Evolutionary conservation across 2,113 vertebrate species (phyloP), one percentile per base, ranked within the genome.

Genomic region (Hippopotamus amphibius): DNA sequence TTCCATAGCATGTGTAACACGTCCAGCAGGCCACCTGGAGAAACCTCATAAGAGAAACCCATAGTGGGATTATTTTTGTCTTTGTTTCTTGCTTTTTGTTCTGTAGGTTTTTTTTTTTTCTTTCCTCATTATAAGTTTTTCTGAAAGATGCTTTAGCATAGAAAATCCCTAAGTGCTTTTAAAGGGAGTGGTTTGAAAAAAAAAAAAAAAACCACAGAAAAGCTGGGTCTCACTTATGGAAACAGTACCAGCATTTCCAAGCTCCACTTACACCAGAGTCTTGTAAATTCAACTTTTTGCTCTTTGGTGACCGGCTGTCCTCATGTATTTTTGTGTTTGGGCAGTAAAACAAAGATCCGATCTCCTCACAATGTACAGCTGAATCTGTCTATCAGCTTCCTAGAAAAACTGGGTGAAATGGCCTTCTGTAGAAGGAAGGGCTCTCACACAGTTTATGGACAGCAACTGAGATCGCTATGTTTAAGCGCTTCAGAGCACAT

Each of bases 101-200:
- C 63, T 33, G 16, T n/a, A 26, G n/a, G 37, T 37, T 37, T 37
- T 76, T 83, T 86, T 63, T 76, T 63, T 17, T 37, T 14, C 30
- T 61, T 63, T 21, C 82, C 48, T 85, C 55, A 90, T 88, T 87
- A 37, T 72, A 71, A 9, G 33, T 76, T 93, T 92, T 81, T 90
- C 53, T 77, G 69, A 92, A 93, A 68, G 37, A 65, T 14, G 59
- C n/a, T 65, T 90, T 69, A 83, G 28, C 21, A 30, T 2, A 95
- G 30, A 87, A 96, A 92, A 55, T 28, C 28, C n/a, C 37, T 76
- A 63, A 21, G 26, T 84, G 37, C n/a, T 65, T 72, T 93, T 15
- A 93, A 93, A 89, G 81, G 46, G 22, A 13, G 3, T 17, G 21
- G 28, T 48, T 69, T 86, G n/a, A 33, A 84, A 71, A 63, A 43